Percentiles rank a stretch among this genome's conserved stretches.
Evolutionary conservation across 2,888 invertebrate species (phyloP).

Genomic region (Catonia carolina): DNA sequence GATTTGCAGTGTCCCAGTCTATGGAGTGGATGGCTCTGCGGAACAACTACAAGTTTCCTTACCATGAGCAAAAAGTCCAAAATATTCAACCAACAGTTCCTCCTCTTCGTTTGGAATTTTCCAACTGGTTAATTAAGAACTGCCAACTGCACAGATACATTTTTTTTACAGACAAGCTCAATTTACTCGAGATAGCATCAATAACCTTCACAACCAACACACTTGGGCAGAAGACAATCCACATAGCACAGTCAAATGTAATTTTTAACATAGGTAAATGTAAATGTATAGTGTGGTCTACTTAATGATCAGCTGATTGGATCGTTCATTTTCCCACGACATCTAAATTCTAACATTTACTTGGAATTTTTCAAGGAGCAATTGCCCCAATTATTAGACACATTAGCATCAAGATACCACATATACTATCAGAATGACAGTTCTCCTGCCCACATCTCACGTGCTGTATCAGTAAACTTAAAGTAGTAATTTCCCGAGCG

Average conservation of each 20-base stretch:
- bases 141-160: not conserved
- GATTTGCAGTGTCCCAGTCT: not conserved
- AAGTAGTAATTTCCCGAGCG: not conserved
- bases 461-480: not conserved
- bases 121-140: not conserved
- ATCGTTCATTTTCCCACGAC: not conserved
- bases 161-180: not conserved
- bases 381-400: slow-evolving; percentile 9
- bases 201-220: not conserved
- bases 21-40: not conserved
- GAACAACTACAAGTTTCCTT: not conserved
- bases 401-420: not conserved
- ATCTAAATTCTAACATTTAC: not conserved
- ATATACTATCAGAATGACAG: slow-evolving; percentile 2
- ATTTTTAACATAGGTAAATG: no score
- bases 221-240: no score
- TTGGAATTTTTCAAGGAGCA: slow-evolving; percentile 4
- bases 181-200: not conserved
- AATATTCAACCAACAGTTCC: not conserved
- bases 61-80: not conserved
- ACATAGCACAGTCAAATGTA: no score
- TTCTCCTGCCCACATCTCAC: slow-evolving; percentile 1
- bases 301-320: slow-evolving; percentile 5
- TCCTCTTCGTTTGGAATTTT: not conserved
- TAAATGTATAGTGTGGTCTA: slow-evolving; percentile 5